Evolutionary conservation across 2,113 vertebrate species (phyloP).

Genomic region (Sialia sialis): DNA sequence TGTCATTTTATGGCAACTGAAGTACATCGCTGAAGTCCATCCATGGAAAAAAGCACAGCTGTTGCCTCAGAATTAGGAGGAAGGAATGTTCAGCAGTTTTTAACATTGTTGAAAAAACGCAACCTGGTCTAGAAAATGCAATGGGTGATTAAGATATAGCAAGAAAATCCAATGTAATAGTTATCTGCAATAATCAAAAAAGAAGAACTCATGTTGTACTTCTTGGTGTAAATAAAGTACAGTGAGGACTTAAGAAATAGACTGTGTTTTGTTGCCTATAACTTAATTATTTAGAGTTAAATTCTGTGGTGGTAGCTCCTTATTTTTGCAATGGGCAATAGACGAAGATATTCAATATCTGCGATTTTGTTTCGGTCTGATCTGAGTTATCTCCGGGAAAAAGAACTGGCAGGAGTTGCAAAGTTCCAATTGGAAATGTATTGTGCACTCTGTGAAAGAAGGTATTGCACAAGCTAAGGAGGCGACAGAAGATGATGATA

Average conservation of each 20-base stretch:
- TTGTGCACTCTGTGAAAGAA: neutral
- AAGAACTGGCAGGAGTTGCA: neutral
- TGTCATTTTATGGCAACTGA: neutral
- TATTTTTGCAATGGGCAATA: neutral
- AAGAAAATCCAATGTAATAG: neutral
- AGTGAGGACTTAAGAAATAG: neutral
- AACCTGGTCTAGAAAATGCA: neutral
- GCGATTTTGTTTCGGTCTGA: neutral
- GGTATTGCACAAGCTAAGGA: neutral
- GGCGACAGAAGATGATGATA: neutral
- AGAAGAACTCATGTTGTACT: neutral
- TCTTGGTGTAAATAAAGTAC: neutral
- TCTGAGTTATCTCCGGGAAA: neutral
- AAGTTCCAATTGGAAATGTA: neutral
- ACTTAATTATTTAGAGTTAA: neutral
- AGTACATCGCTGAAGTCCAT: neutral
- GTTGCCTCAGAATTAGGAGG: neutral
- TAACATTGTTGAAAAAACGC: neutral
- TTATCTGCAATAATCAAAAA: neutral
- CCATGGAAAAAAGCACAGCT: neutral
- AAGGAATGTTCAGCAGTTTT: neutral
- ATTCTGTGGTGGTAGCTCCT: neutral
- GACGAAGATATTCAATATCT: neutral
- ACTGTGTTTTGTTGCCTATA: neutral
- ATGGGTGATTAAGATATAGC: neutral